A percentile compares a stretch with the other conserved stretches of the same genome.
Conservation (phyloP, 2,113 vertebrate species). For the Lethenteron camtschaticum region DNA sequence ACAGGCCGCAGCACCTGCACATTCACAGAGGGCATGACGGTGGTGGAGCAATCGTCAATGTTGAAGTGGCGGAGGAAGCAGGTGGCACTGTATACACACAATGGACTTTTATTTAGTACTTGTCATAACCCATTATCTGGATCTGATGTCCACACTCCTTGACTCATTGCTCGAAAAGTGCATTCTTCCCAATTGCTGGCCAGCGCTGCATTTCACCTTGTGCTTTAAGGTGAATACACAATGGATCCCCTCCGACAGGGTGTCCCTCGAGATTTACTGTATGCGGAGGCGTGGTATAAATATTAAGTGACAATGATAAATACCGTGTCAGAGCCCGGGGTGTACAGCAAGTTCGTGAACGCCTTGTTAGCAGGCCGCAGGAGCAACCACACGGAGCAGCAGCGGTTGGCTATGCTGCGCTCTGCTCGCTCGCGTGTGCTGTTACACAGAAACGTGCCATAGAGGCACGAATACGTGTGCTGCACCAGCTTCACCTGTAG, state of each 20-base stretch:
- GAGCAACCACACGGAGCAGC: conserved; percentile 87
- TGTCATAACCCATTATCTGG: background rate
- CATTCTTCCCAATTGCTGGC: background rate
- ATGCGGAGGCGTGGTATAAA: background rate
- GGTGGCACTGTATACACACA: background rate
- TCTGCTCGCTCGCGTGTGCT: conserved; percentile 66
- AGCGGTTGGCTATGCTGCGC: conserved; percentile 66
- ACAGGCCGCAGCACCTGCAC: conserved; percentile 76
- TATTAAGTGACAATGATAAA: background rate
- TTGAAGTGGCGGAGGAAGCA: background rate
- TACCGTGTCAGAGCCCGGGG: conserved; percentile 67
- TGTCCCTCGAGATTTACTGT: background rate
- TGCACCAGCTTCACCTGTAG: conserved; percentile 89
- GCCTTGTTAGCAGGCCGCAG: conserved; percentile 83
- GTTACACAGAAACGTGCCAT: conserved; percentile 90
- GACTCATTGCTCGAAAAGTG: background rate
- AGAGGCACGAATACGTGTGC: conserved; percentile 91
- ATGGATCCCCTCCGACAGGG: background rate
- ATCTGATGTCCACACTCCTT: background rate
- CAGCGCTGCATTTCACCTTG: background rate
- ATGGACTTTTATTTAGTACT: background rate
- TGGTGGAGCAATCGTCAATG: background rate
- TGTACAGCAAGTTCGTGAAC: conserved; percentile 94
- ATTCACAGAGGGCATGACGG: background rate
- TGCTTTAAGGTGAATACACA: too few species aligned